phyloP scores from a whole-genome alignment of 2,113 vertebrate genomes.

The Triplophysa tibetana region DNA sequence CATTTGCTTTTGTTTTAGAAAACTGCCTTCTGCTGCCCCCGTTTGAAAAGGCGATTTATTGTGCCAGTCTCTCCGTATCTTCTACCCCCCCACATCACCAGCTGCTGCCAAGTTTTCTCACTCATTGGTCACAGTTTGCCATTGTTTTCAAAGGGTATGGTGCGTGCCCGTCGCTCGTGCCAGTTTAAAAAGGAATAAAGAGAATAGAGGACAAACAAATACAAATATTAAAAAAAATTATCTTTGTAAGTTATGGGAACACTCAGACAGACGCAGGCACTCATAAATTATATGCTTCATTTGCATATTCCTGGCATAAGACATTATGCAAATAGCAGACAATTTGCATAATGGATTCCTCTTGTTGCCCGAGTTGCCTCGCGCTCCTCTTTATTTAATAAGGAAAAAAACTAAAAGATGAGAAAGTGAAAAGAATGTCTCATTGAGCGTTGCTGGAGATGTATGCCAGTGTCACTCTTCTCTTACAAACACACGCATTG shows the following conservation, averaged over 20 bases:
- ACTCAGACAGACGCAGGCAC: slow-evolving; percentile 87
- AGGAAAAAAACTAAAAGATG: slow-evolving; percentile 64
- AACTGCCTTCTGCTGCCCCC: slow-evolving; percentile 68
- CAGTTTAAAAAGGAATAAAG: slow-evolving; percentile 66
- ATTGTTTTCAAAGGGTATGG: slow-evolving; percentile 65
- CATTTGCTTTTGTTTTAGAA: slow-evolving; percentile 68
- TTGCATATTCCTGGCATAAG: slow-evolving; percentile 95
- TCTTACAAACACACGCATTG: background rate
- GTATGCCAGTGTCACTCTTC: slow-evolving; percentile 38
- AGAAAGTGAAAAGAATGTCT: slow-evolving; percentile 70
- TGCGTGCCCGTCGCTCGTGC: slow-evolving; percentile 63
- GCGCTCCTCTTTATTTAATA: slow-evolving; percentile 81
- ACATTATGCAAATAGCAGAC: slow-evolving; percentile 92
- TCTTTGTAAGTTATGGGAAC: slow-evolving; percentile 93
- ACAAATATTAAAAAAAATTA: slow-evolving; percentile 52
- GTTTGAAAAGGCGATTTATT: slow-evolving; percentile 65
- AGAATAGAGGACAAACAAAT: slow-evolving; percentile 46
- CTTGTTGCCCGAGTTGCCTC: slow-evolving; percentile 88
- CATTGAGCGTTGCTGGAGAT: slow-evolving; percentile 29
- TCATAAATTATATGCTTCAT: slow-evolving; percentile 96
- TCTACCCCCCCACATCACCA: slow-evolving; percentile 55
- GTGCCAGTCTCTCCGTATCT: slow-evolving; percentile 61
- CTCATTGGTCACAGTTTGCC: slow-evolving; percentile 63
- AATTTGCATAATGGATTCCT: slow-evolving; percentile 97
- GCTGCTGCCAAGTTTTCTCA: slow-evolving; percentile 65